Conservation (phyloP, 2,797 vertebrate genomes). For the Oreochromis grahami region DNA sequence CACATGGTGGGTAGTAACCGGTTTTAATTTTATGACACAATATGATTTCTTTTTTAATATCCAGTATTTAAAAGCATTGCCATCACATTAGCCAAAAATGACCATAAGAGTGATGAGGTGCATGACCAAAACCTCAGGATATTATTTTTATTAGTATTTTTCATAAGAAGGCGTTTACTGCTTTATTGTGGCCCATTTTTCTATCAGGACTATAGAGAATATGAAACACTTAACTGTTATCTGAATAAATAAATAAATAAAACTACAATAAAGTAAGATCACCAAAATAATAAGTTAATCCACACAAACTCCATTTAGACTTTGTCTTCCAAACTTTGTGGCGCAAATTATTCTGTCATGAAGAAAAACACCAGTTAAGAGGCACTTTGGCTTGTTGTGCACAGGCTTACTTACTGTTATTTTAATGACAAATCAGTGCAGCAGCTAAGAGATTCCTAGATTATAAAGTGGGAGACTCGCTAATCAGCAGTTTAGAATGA, state of each 20-base stretch:
- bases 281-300: background rate
- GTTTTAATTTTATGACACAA: background rate
- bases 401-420: background rate
- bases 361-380: background rate
- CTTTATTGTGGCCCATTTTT: background rate
- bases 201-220: background rate
- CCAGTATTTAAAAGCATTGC: background rate
- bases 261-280: background rate
- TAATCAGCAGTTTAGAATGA: background rate
- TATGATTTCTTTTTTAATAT: background rate
- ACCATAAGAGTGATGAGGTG: background rate
- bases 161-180: background rate
- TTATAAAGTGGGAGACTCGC: background rate
- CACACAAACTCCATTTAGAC: background rate
- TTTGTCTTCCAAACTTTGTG: background rate
- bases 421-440: background rate
- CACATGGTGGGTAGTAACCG: slow-evolving; percentile 75
- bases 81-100: background rate
- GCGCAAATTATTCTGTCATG: background rate
- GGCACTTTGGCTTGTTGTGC: background rate
- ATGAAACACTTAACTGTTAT: background rate
- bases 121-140: background rate
- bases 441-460: background rate
- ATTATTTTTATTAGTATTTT: background rate
- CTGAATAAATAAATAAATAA: background rate